phyloP scores from a whole-genome alignment of 2,888 invertebrate genomes.

The Homarus gammarus region DNA sequence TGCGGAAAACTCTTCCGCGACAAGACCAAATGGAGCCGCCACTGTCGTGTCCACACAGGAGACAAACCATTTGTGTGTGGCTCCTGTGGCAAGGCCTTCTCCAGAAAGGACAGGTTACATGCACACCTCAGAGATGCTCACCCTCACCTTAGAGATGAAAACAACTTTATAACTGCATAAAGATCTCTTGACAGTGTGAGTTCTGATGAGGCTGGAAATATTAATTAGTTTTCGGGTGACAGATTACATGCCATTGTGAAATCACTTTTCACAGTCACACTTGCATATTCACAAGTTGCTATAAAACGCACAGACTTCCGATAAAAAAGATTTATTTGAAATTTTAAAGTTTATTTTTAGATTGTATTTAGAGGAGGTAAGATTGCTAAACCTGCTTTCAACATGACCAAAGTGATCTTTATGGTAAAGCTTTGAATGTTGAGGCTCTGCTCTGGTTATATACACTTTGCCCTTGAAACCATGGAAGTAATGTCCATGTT shows the following conservation, averaged over 20 bases:
- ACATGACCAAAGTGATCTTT: too few species aligned
- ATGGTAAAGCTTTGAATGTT: too few species aligned
- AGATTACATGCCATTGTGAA: not conserved
- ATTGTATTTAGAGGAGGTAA: too few species aligned
- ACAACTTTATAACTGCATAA: slow-evolving; percentile 35
- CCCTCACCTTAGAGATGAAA: slow-evolving; percentile 24
- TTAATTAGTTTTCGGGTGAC: too few species aligned
- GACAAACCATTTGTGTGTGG: slow-evolving; percentile 68
- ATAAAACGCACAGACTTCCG: too few species aligned
- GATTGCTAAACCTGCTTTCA: too few species aligned
- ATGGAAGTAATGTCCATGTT: not conserved
- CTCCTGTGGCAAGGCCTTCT: slow-evolving; percentile 50
- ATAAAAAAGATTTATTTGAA: too few species aligned
- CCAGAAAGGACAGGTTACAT: slow-evolving; percentile 64
- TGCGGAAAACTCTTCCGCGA: slow-evolving; percentile 69
- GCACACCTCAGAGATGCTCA: slow-evolving; percentile 58
- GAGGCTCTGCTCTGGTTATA: not conserved
- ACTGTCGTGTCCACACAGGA: slow-evolving; percentile 62
- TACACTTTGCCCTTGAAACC: not conserved
- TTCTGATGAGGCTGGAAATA: not conserved
- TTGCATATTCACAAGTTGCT: too few species aligned
- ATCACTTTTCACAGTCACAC: too few species aligned
- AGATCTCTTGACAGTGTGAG: slow-evolving; percentile 1
- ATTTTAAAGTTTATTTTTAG: too few species aligned
- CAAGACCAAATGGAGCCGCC: slow-evolving; percentile 67